Conservation (phyloP, 2,888 invertebrate genomes). For the Drosophila koepferae region DNA sequence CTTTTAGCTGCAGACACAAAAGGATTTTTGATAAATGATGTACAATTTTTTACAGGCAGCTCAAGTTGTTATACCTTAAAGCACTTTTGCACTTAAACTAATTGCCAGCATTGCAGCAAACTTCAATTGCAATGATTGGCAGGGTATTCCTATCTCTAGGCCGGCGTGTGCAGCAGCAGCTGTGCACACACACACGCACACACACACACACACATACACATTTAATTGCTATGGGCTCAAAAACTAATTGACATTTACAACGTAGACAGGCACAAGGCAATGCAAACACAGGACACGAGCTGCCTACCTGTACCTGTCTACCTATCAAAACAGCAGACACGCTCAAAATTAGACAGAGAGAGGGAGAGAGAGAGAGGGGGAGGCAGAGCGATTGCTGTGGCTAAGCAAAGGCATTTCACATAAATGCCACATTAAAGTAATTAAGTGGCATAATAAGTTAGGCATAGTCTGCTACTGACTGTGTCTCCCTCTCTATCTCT, state of each 20-base stretch:
- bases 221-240: constrained; percentile 66
- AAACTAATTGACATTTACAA: constrained; percentile 72
- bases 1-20: constrained; percentile 59
- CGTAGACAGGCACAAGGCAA: constrained; percentile 57
- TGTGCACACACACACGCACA: constrained; percentile 38
- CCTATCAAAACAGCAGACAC: constrained; percentile 43
- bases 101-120: constrained; percentile 44
- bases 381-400: not conserved
- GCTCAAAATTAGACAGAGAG: constrained; percentile 11
- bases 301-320: constrained; percentile 27
- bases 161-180: constrained; percentile 14
- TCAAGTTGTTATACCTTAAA: constrained; percentile 35
- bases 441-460: constrained; percentile 69
- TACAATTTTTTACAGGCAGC: constrained; percentile 37
- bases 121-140: constrained; percentile 44
- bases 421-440: constrained; percentile 72
- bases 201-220: constrained; percentile 40
- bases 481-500: not conserved
- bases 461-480: not conserved
- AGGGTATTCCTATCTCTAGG: not conserved
- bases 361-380: not conserved
- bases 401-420: constrained; percentile 33
- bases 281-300: constrained; percentile 32
- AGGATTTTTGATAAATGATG: constrained; percentile 78
- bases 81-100: constrained; percentile 52